These are phyloP conservation scores for Caerostris darwini DNA, from an alignment of 1,140 invertebrate genomes.

Conservation along the genomic window DNA sequence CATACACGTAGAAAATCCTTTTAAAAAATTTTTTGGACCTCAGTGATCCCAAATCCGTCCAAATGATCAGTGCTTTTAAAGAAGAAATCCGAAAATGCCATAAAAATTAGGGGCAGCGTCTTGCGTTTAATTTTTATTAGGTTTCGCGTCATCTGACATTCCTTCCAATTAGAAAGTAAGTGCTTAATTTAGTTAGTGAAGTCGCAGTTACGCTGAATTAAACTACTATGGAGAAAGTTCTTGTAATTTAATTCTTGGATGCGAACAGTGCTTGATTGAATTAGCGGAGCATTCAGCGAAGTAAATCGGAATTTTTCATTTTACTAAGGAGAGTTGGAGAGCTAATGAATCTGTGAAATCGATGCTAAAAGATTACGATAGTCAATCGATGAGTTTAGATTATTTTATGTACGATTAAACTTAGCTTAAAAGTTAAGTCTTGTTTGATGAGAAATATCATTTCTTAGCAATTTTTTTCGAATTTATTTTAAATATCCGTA, in stretches of 20 bases:
- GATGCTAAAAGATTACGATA: not conserved
- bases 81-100: not conserved
- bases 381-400: not conserved
- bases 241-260: not conserved
- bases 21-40: not conserved
- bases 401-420: too few relatives aligned
- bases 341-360: not conserved
- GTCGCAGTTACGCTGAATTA: not conserved
- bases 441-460: too few relatives aligned
- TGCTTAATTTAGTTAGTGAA: not conserved
- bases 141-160: not conserved
- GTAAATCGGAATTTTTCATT: slow-evolving; percentile 8
- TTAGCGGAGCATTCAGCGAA: not conserved
- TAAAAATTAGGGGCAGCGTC: not conserved
- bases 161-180: slow-evolving; percentile 4
- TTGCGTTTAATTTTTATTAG: not conserved
- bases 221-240: not conserved
- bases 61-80: not conserved
- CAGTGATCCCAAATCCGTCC: not conserved
- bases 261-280: slow-evolving; percentile 8
- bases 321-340: not conserved
- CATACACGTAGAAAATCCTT: not conserved
- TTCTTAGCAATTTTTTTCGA: too few relatives aligned
- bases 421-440: too few relatives aligned
- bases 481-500: too few relatives aligned